Conservation (phyloP, 2,888 invertebrate genomes). For the Pristionchus arcanus region DNA sequence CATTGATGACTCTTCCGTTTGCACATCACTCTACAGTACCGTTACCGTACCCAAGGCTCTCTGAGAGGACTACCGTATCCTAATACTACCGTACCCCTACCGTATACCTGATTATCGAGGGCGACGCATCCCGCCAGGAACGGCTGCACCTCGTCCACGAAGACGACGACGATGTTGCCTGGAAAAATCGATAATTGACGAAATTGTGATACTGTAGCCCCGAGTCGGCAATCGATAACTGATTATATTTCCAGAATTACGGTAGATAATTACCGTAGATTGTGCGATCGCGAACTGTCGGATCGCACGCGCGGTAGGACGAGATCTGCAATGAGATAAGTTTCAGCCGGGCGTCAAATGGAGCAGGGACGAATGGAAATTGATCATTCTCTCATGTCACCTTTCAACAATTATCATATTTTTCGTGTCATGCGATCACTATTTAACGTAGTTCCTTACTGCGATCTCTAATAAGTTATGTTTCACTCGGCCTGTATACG, state of each 20-base stretch:
- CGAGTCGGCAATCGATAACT: not conserved
- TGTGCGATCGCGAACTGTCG: conserved; percentile 62
- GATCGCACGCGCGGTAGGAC: conserved; percentile 54
- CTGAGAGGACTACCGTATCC: not conserved
- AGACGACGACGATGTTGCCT: conserved; percentile 71
- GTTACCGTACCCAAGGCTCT: no score
- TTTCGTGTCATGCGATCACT: no score
- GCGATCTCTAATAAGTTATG: no score
- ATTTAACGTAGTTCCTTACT: no score
- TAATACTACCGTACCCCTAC: conserved; percentile 41
- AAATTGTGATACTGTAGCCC: not conserved
- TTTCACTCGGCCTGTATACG: no score
- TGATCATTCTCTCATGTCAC: no score
- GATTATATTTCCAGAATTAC: no score
- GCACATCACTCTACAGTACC: no score
- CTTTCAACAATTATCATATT: no score
- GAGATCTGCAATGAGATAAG: conserved; percentile 19
- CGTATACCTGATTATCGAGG: conserved; percentile 71
- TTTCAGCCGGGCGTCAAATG: not conserved
- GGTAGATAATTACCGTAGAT: no score
- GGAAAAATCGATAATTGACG: conserved; percentile 62
- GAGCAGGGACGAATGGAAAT: no score
- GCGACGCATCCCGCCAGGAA: conserved; percentile 71
- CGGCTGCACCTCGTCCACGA: conserved; percentile 71
- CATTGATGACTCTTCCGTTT: no score